A percentile compares a stretch with the other conserved stretches of the same genome.
Conservation (phyloP, 1,140 invertebrate genomes). For the Andricus grossulariae region DNA sequence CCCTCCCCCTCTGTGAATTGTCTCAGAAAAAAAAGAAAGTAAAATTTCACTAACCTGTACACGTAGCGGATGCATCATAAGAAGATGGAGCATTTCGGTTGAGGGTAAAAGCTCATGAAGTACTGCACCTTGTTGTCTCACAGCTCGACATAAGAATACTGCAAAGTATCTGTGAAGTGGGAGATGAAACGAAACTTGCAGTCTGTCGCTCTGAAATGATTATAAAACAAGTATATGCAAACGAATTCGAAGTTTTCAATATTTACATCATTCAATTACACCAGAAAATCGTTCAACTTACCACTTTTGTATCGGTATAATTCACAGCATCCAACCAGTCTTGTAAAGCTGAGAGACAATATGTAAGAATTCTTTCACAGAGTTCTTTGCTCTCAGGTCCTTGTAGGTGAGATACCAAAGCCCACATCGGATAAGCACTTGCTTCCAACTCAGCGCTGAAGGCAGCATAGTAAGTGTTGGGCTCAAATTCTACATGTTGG, state of each 20-base stretch:
- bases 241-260: not conserved
- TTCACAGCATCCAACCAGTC: slow-evolving; percentile 92
- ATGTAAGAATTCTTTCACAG: slow-evolving; percentile 84
- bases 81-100: slow-evolving; percentile 84
- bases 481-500: slow-evolving; percentile 97
- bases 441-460: slow-evolving; percentile 98
- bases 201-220: slow-evolving; percentile 82
- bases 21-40: slow-evolving; percentile 4
- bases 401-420: slow-evolving; percentile 90
- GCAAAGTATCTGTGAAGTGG: slow-evolving; percentile 96
- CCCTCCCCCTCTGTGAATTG: too few relatives aligned
- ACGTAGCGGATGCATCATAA: slow-evolving; percentile 91
- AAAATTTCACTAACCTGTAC: slow-evolving; percentile 85
- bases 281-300: slow-evolving; percentile 65
- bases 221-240: slow-evolving; percentile 40
- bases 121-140: slow-evolving; percentile 86
- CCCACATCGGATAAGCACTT: slow-evolving; percentile 98
- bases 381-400: slow-evolving; percentile 83
- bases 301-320: slow-evolving; percentile 83
- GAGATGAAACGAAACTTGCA: slow-evolving; percentile 95
- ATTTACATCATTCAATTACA: not conserved
- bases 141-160: slow-evolving; percentile 93
- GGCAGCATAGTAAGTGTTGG: slow-evolving; percentile 96
- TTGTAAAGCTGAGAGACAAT: slow-evolving; percentile 85
- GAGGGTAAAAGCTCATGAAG: slow-evolving; percentile 88